phyloP scores from a whole-genome alignment of 2,797 vertebrate genomes.

The Pterois miles region DNA sequence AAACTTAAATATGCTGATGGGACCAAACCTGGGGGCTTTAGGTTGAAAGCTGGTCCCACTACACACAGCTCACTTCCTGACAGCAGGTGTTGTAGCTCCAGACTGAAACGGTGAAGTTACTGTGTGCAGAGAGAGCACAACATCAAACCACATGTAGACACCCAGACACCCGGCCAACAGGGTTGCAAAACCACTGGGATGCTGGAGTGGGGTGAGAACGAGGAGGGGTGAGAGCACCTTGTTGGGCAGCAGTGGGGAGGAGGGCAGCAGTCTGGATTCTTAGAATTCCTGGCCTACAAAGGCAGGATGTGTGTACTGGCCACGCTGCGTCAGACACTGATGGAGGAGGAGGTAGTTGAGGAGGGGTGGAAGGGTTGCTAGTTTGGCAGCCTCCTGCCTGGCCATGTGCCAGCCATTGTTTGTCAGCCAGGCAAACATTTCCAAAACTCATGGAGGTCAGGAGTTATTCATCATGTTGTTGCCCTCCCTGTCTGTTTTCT shows the following conservation, averaged over 20 bases:
- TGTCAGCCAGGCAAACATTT: conserved; percentile 79
- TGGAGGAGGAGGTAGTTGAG: conserved; percentile 30
- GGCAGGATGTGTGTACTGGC: conserved; percentile 83
- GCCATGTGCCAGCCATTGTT: conserved; percentile 81
- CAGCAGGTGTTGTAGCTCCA: conserved; percentile 43
- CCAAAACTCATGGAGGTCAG: conserved; percentile 69
- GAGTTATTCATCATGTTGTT: conserved; percentile 45
- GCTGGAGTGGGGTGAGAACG: conserved; percentile 3
- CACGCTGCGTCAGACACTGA: conserved; percentile 64
- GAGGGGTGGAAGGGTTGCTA: conserved; percentile 38
- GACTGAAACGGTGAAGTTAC: conserved; percentile 13
- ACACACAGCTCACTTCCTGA: conserved; percentile 19
- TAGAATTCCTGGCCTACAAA: conserved; percentile 84
- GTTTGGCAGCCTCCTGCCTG: conserved; percentile 70
- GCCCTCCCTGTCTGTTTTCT: conserved; percentile 27
- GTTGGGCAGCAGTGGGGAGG: conserved; percentile 49
- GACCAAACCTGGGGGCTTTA: background rate
- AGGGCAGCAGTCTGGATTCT: conserved; percentile 76
- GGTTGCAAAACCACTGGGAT: conserved; percentile 26
- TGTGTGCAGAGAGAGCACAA: conserved; percentile 3
- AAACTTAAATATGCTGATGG: background rate
- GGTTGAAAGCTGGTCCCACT: background rate
- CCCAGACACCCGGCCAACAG: conserved; percentile 29
- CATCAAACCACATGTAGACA: conserved; percentile 37
- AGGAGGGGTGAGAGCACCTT: conserved; percentile 57